Evolutionary conservation across 2,797 vertebrate genomes (phyloP).

Genomic region (Sus cebifrons): DNA sequence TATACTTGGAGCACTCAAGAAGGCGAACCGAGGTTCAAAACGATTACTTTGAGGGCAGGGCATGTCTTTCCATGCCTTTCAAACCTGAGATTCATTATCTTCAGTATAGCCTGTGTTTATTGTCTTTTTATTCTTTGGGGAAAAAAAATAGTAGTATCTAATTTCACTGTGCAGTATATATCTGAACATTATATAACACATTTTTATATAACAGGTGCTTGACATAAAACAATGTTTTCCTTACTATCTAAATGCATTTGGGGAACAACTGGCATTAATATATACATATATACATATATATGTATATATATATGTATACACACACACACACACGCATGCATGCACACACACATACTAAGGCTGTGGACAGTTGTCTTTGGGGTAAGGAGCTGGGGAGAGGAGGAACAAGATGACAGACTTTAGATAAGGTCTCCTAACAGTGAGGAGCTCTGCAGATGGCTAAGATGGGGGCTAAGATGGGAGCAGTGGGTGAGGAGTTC

Average conservation of each 20-base stretch:
- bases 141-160: slow-evolving; percentile 42
- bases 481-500: neutral
- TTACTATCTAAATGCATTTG: slow-evolving; percentile 79
- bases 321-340: too few relatives aligned
- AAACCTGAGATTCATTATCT: slow-evolving; percentile 42
- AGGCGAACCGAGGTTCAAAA: neutral
- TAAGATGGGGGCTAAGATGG: neutral
- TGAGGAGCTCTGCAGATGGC: neutral
- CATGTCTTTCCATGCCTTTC: neutral
- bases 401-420: slow-evolving; percentile 27
- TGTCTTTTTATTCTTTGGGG: slow-evolving; percentile 70
- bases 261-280: slow-evolving; percentile 74
- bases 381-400: slow-evolving; percentile 7
- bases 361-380: slow-evolving; percentile 21
- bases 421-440: slow-evolving; percentile 20
- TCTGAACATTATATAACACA: slow-evolving; percentile 85
- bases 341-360: neutral
- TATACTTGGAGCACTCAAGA: neutral
- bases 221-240: slow-evolving; percentile 82
- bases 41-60: neutral
- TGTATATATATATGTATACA: too few relatives aligned
- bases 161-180: slow-evolving; percentile 79
- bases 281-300: neutral
- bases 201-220: slow-evolving; percentile 87
- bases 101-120: slow-evolving; percentile 47